These are phyloP conservation scores for Archips xylosteana DNA, from an alignment of 2,888 invertebrate species.

Conservation along the genomic window DNA sequence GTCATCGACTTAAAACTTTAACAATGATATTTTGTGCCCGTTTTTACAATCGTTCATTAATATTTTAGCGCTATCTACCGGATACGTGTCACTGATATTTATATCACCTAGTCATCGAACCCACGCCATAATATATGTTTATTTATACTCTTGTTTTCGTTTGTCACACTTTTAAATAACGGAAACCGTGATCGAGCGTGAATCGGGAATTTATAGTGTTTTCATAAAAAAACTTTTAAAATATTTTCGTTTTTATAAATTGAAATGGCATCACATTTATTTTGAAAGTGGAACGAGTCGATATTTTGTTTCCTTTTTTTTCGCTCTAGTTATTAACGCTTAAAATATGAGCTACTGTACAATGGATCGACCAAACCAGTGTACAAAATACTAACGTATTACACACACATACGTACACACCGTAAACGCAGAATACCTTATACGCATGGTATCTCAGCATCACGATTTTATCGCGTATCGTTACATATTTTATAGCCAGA, in stretches of 20 bases:
- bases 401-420: too few relatives aligned
- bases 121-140: constrained; percentile 19
- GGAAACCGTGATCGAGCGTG: constrained; percentile 18
- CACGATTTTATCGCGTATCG: too few relatives aligned
- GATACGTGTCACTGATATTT: constrained; percentile 24
- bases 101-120: constrained; percentile 13
- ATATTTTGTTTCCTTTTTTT: neutral
- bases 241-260: neutral
- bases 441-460: too few relatives aligned
- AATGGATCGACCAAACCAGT: too few relatives aligned
- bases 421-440: too few relatives aligned
- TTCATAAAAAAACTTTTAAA: neutral
- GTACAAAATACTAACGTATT: too few relatives aligned
- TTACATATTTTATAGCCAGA: too few relatives aligned
- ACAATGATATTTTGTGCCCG: neutral
- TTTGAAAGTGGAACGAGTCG: neutral
- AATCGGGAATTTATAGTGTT: constrained; percentile 13
- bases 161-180: constrained; percentile 27
- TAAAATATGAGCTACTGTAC: too few relatives aligned
- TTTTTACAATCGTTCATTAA: neutral
- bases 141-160: constrained; percentile 35
- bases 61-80: constrained; percentile 18
- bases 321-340: neutral
- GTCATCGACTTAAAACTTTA: neutral
- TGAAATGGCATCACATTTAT: constrained; percentile 4